phyloP scores from a whole-genome alignment of 92 coral and sea anemone species.

The Scolanthus callimorphus region DNA sequence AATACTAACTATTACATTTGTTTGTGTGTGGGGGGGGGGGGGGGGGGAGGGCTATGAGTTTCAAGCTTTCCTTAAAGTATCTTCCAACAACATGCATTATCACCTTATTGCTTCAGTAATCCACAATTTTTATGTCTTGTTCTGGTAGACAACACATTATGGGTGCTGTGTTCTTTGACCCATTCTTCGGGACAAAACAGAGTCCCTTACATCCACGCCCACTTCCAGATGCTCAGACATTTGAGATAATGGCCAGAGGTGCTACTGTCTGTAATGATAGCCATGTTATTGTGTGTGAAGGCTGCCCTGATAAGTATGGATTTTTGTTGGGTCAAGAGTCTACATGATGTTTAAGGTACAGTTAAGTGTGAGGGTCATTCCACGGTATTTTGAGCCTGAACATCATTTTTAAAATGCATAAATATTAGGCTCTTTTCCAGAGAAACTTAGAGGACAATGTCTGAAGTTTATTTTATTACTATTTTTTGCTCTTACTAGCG shows the following conservation, averaged over 20 bases:
- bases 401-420: too few species aligned
- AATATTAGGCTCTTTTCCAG: too few species aligned
- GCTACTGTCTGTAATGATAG: conserved; percentile 55
- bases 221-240: conserved; percentile 50
- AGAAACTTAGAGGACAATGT: too few species aligned
- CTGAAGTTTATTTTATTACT: too few species aligned
- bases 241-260: conserved; percentile 64
- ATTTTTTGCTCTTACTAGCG: too few species aligned
- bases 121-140: not conserved
- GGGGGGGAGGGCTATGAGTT: too few species aligned
- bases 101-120: too few species aligned
- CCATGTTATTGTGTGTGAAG: conserved; percentile 64
- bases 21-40: too few species aligned
- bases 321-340: conserved; percentile 63
- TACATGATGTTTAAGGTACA: conserved; percentile 79
- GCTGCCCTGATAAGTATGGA: conserved; percentile 58
- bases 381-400: too few species aligned
- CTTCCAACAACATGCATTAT: too few species aligned
- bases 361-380: not conserved
- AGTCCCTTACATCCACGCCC: conserved; percentile 47
- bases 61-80: too few species aligned
- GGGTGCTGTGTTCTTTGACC: conserved; percentile 48
- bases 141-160: conserved; percentile 47
- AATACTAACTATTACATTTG: too few species aligned
- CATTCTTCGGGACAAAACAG: conserved; percentile 49